Evolutionary conservation across 2,113 vertebrate genomes (phyloP), one percentile per base, ranked within the genome.

Genomic region (Dinomys branickii): DNA sequence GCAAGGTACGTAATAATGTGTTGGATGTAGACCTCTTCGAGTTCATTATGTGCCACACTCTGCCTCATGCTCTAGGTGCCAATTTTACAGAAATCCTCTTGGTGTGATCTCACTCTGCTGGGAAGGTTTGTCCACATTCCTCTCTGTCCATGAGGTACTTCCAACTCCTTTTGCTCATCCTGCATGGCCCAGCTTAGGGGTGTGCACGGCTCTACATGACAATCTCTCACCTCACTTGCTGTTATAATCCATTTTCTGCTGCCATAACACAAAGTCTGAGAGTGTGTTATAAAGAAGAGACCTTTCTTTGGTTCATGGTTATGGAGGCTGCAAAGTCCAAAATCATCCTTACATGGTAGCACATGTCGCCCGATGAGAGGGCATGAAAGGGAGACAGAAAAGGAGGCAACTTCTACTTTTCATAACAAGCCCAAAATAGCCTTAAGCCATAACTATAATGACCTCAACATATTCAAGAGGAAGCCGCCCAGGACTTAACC

Each of bases 1-100:
- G 65, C 28, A 69, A 92, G 30, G 13, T 71, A 77, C n/a, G 65
- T 94, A 50, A 77, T 44, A 92, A 92, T 47, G 8, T 50, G 28
- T 26, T 71, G 56, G 56, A 44, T 89, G 28, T 5, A 7, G 26
- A 83, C 10, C 11, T 88, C 35, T 75, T 11, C 85, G 73, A 30
- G 7, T 16, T 73, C 67, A 59, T 63, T n/a, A 71, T 58, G 83
- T 85, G 59, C 14, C 20, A 58, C 20, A 12, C 33, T 59, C 14
- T 73, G 20, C 28, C 33, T 85, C 71, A 65, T 52, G 26, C 75
- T 12, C 28, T 44, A 41, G 26, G 11, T 38, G n/a, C 3, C 2
- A 63, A 33, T 38, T n/a, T 2, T 41, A 41, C 5, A 22, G 28
- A 17, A 20, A 33, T 69, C 44, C 90, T 7, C 0, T 10, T 22